phyloP scores from a whole-genome alignment of 2,888 invertebrate species.

The Acronicta psi region DNA sequence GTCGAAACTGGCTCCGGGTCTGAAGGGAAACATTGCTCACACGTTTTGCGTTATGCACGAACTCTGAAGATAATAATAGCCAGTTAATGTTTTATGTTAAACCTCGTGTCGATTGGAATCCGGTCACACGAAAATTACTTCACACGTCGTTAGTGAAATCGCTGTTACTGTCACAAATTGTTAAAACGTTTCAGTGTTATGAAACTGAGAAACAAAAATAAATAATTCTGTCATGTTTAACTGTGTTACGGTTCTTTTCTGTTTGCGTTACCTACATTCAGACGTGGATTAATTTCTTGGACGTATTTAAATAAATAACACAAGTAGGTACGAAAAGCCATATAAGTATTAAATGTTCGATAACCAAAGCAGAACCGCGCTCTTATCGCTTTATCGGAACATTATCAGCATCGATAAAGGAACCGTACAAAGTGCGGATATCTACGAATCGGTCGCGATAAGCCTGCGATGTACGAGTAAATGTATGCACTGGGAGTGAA shows the following conservation, averaged over 20 bases:
- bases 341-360: slow-evolving; percentile 52
- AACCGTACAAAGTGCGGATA: slow-evolving; percentile 66
- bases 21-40: slow-evolving; percentile 27
- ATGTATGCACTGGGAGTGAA: slow-evolving; percentile 23
- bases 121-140: slow-evolving; percentile 20
- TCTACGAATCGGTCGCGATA: slow-evolving; percentile 64
- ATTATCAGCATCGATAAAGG: slow-evolving; percentile 70
- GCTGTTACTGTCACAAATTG: slow-evolving; percentile 26
- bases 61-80: slow-evolving; percentile 8
- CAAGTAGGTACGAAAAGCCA: slow-evolving; percentile 20
- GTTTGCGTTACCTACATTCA: slow-evolving; percentile 39
- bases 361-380: slow-evolving; percentile 63
- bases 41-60: slow-evolving; percentile 22
- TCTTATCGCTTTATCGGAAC: slow-evolving; percentile 66
- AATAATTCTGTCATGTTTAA: slow-evolving; percentile 19
- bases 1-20: slow-evolving; percentile 59
- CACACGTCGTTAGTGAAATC: slow-evolving; percentile 25
- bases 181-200: slow-evolving; percentile 28
- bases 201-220: slow-evolving; percentile 38
- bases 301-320: slow-evolving; percentile 17
- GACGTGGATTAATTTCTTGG: slow-evolving; percentile 24
- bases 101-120: slow-evolving; percentile 18
- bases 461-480: slow-evolving; percentile 45
- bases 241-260: slow-evolving; percentile 11
- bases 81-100: slow-evolving; percentile 3